Evolutionary conservation across 2,113 vertebrate species (phyloP), one percentile per base, ranked within the genome.

Genomic region (Corythoichthys haematopterus): DNA sequence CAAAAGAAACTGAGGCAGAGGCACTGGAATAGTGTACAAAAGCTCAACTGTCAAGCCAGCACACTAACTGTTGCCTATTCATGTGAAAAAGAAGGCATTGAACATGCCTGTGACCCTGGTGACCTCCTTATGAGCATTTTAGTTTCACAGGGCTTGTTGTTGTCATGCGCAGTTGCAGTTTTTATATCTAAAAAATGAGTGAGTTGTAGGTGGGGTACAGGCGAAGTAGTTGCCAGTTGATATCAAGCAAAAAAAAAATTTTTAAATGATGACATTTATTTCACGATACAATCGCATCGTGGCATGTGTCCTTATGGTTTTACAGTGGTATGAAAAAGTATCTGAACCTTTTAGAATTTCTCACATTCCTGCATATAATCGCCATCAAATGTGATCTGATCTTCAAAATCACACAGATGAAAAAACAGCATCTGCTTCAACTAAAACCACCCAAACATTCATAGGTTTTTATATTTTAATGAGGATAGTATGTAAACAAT

Each of bases 1-100:
- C 80, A 86, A 77, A 82, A 80, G 47, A 68, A 65, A 74, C 61
- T 68, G 14, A 70, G 52, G 67, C 77, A 74, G 69, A 74, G 28
- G 43, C 20, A 62, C 40, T 28, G 43, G n/a, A 46, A 11, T 40
- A 62, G 40, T 71, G 69, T 68, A 67, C 58, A 79, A 75, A 60
- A 82, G 79, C 71, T 75, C 66, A 20, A 69, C 69, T 77, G 66
- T 47, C 76, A 76, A 69, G 57, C 59, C 50, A 66, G 61, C 64
- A 55, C 60, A 61, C 62, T 55, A 36, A 47, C 67, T 74, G 57
- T 11, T 43, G 70, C 46, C 28, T 60, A 50, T 77, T 79, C 53
- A 67, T 68, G 12, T 28, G 10, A 53, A 60, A 12, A 43, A 20
- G 3, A 51, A 45, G 40, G 35, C 40, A 16, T 28, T 62, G 46